Base-by-base conservation (phyloP, 2,113 vertebrate genomes). In the Porphyrio hochstetteri region DNA sequence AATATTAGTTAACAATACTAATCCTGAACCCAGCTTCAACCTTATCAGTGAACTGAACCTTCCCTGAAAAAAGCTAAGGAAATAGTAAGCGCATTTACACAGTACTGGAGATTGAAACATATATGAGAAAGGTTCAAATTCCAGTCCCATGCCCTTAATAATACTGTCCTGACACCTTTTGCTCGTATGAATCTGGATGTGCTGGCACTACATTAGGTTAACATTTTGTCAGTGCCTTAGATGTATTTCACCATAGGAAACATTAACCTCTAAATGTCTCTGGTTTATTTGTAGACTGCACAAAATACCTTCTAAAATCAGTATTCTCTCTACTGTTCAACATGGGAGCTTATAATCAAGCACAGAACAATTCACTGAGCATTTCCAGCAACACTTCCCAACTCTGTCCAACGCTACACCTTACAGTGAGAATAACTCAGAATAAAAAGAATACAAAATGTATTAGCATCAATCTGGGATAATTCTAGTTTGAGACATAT, bases 1-100 rank as follows among this genome's bases (percentile, higher is more conserved):
- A 61, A 65, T 86, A 92, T 84, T 93, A 95, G 91, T 88, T 94
- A 92, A 84, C 61, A 92, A 75, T 59, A 72, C 35, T 59, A 82
- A 94, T 75, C 79, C 85, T 81, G 82, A 95, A 59, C 35, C n/a
- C 29, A 68, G 72, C 48, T 71, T 93, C 82, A 82, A 29, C 48
- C 75, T 91, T 92, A 90, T 88, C 95, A 78, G 69, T 16, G 38
- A 92, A 68, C 57, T 79, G 71, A 94, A 79, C 76, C 71, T 75
- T 65, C 33, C 33, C 53, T 13, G 9, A 82, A 69, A 50, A 88
- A 70, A 53, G 5, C 46, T 88, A 61, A 79, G 0, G 2, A 67
- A 94, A 76, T 15, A 20, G 4, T 25, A 57, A 76, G 13, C 46
- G 33, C 35, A 27, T 84, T 53, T 48, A 61, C n/a, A 56, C 36